phyloP scores from a whole-genome alignment of 2,888 invertebrate species.

The Plusia festucae region DNA sequence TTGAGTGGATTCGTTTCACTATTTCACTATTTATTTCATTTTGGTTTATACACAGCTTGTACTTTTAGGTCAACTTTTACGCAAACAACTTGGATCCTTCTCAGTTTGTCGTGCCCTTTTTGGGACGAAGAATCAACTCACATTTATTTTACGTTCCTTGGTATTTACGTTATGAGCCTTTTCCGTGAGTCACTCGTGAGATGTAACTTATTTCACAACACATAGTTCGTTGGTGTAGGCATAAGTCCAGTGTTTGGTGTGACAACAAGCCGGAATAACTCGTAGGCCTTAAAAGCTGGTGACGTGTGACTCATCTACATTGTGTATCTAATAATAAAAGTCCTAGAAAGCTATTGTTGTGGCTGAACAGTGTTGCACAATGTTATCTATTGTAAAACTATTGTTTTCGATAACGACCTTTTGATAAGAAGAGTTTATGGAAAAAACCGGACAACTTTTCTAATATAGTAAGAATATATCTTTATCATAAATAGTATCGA shows the following conservation, averaged over 20 bases:
- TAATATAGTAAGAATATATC: background rate
- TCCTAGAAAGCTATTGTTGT: constrained; percentile 40
- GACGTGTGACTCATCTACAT: constrained; percentile 52
- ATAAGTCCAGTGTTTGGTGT: constrained; percentile 62
- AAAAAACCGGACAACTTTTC: background rate
- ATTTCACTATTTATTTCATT: constrained; percentile 32
- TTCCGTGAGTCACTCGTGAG: constrained; percentile 50
- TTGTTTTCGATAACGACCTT: constrained; percentile 36
- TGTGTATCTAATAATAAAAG: constrained; percentile 34
- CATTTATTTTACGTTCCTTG: constrained; percentile 15
- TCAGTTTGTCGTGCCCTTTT: background rate
- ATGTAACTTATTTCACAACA: constrained; percentile 42
- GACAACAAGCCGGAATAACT: constrained; percentile 58
- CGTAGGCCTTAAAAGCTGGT: constrained; percentile 53
- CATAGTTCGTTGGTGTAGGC: constrained; percentile 35
- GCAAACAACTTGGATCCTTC: background rate
- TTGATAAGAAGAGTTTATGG: background rate
- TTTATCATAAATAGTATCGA: background rate
- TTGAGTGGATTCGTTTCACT: constrained; percentile 17
- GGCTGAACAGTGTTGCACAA: constrained; percentile 37
- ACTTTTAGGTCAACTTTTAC: background rate
- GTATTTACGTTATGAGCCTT: constrained; percentile 13
- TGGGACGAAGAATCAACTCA: background rate
- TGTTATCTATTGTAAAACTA: constrained; percentile 50
- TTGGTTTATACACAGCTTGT: background rate